phyloP scores from a whole-genome alignment of 2,797 vertebrate species.

The Champsocephalus gunnari region DNA sequence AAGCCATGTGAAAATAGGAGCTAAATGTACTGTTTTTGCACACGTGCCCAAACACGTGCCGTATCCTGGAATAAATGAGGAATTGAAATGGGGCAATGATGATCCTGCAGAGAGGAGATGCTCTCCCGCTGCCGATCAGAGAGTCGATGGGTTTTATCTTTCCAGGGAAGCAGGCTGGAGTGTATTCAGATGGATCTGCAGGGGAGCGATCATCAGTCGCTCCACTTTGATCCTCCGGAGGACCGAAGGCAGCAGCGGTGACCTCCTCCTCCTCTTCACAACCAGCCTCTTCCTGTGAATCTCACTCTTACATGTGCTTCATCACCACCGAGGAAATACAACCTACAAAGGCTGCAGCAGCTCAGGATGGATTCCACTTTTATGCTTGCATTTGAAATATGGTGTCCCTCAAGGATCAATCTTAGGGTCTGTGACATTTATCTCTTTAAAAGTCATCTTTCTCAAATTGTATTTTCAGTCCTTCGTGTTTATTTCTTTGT shows the following conservation, averaged over 20 bases:
- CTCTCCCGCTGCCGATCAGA: neutral
- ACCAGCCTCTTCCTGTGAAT: too few relatives aligned
- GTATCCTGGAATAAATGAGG: too few relatives aligned
- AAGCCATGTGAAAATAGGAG: too few relatives aligned
- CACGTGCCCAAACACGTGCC: too few relatives aligned
- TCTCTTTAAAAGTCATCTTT: neutral
- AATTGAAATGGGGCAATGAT: neutral
- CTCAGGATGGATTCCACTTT: neutral
- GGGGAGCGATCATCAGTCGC: neutral
- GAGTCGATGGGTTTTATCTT: conserved; percentile 2
- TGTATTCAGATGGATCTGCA: conserved; percentile 28
- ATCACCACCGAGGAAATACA: too few relatives aligned
- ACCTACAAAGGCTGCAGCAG: neutral
- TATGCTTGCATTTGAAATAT: neutral
- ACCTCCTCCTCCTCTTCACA: too few relatives aligned
- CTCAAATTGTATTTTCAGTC: neutral
- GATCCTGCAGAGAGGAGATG: neutral
- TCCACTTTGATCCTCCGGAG: conserved; percentile 18
- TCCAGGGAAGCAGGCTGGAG: neutral
- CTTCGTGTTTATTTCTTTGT: neutral
- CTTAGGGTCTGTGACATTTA: neutral
- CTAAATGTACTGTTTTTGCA: too few relatives aligned
- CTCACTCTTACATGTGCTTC: too few relatives aligned
- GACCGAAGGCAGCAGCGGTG: conserved; percentile 4
- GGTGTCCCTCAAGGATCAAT: neutral